Evolutionary conservation across 2,888 invertebrate genomes (phyloP).

Genomic region (Xanthorhoe spadicearia): DNA sequence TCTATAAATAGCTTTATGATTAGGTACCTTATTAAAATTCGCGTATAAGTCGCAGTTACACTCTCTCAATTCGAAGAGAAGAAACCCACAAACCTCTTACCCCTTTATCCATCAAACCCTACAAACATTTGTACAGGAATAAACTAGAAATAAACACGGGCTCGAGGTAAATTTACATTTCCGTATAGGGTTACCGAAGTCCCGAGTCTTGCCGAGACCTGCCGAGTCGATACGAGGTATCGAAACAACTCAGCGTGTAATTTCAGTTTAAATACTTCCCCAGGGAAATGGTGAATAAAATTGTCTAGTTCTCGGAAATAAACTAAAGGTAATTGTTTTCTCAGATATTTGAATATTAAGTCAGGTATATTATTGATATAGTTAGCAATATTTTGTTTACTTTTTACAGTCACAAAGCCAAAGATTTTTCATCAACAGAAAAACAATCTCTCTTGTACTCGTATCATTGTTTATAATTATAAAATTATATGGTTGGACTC

Average conservation of each 20-base stretch:
- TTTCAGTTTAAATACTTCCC: slow-evolving; percentile 24
- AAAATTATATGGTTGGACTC: too few species aligned
- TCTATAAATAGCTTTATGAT: neutral
- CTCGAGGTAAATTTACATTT: slow-evolving; percentile 29
- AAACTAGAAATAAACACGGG: slow-evolving; percentile 29
- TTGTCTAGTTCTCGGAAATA: neutral
- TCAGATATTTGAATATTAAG: neutral
- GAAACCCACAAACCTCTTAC: slow-evolving; percentile 3
- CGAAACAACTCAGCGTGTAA: slow-evolving; percentile 28
- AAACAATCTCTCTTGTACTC: too few species aligned
- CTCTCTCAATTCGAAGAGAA: neutral
- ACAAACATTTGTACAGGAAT: slow-evolving; percentile 27
- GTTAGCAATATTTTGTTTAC: too few species aligned
- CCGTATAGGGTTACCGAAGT: slow-evolving; percentile 18
- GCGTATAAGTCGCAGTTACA: neutral
- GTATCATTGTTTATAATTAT: too few species aligned
- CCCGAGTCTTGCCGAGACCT: slow-evolving; percentile 13
- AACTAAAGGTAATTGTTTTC: neutral
- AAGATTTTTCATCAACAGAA: too few species aligned
- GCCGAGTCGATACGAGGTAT: slow-evolving; percentile 20
- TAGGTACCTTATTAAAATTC: neutral
- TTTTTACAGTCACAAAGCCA: too few species aligned
- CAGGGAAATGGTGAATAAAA: slow-evolving; percentile 7
- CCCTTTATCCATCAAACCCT: slow-evolving; percentile 16
- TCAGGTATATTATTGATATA: neutral